Percentiles rank a stretch among this genome's conserved stretches.
These are phyloP conservation scores for Uria aalge DNA, from an alignment of 2,113 vertebrate genomes.

Conservation along the genomic window DNA sequence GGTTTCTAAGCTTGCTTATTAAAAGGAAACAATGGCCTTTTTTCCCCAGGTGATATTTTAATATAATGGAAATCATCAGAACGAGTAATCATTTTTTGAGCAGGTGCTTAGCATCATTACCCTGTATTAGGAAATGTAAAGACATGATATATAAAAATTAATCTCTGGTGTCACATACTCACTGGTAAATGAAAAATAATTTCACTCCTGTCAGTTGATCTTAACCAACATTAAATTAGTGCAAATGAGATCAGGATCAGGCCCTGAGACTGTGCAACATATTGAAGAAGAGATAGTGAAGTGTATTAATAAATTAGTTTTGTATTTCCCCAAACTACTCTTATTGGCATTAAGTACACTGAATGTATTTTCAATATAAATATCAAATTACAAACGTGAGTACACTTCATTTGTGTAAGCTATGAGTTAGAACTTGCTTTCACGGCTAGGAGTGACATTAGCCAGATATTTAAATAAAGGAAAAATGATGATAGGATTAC, in stretches of 20 bases:
- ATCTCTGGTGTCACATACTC: neutral
- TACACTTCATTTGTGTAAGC: neutral
- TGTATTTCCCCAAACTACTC: neutral
- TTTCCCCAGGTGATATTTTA: neutral
- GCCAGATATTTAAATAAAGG: neutral
- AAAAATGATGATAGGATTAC: neutral
- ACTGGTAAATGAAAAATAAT: neutral
- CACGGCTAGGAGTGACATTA: neutral
- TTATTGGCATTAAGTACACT: neutral
- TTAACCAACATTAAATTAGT: neutral
- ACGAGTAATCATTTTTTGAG: neutral
- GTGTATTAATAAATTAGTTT: neutral
- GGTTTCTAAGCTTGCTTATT: neutral
- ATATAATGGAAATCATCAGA: neutral
- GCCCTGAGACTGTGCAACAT: neutral
- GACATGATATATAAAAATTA: neutral
- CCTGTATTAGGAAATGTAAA: neutral
- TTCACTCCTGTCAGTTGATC: neutral
- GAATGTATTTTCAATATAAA: neutral
- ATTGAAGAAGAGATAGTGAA: neutral
- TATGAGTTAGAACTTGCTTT: neutral
- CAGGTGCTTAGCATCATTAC: conserved; percentile 8
- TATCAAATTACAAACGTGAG: neutral
- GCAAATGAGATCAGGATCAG: neutral
- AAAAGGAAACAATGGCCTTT: neutral